Percentiles rank a stretch among this genome's conserved stretches.
Evolutionary conservation across 2,888 invertebrate genomes (phyloP).

Genomic region (Terebella lapidaria): DNA sequence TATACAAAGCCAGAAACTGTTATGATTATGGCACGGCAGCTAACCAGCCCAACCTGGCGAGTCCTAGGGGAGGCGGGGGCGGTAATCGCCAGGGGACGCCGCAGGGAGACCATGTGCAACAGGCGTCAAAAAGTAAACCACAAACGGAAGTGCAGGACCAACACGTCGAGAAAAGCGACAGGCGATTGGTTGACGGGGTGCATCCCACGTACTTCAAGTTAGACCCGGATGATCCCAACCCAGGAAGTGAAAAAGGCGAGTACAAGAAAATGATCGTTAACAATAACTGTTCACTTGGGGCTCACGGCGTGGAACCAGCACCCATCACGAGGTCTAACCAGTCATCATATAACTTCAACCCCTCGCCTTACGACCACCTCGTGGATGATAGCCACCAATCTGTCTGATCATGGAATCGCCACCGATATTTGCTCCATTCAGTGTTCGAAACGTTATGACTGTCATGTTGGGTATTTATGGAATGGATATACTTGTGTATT

Average conservation of each 20-base stretch:
- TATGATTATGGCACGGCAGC: neutral
- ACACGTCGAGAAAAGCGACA: neutral
- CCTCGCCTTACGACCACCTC: conserved; percentile 7
- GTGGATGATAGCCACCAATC: conserved; percentile 3
- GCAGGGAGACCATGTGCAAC: neutral
- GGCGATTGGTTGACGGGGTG: neutral
- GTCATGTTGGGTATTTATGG: too few relatives aligned
- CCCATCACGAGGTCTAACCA: neutral
- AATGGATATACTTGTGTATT: too few relatives aligned
- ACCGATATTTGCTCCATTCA: too few relatives aligned
- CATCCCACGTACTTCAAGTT: neutral
- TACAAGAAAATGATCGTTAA: too few relatives aligned
- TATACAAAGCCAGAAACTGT: neutral
- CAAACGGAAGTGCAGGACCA: neutral
- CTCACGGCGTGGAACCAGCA: neutral
- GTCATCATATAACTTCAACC: conserved; percentile 3
- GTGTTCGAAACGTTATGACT: too few relatives aligned
- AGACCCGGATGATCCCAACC: neutral
- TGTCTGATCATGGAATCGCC: conserved; percentile 1
- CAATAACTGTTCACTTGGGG: neutral
- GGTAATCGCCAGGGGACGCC: neutral
- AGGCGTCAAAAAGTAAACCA: neutral
- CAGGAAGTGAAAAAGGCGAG: neutral
- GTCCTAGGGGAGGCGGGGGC: neutral
- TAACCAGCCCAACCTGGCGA: neutral